These are phyloP conservation scores for Acanthurus lineatus DNA, from an alignment of 2,797 vertebrate genomes.

Conservation along the genomic window DNA sequence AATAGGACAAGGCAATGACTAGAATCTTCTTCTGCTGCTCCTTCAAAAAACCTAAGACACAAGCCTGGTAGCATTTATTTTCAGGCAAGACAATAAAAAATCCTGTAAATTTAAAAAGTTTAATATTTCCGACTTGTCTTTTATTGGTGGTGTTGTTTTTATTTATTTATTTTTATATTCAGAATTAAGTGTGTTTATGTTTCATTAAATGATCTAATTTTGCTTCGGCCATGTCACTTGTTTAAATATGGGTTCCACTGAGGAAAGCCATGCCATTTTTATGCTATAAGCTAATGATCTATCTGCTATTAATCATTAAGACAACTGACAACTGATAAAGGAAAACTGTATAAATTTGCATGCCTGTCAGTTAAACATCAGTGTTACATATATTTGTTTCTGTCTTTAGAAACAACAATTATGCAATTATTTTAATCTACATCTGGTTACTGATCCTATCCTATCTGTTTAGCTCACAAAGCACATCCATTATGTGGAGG, in stretches of 20 bases:
- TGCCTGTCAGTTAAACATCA: background rate
- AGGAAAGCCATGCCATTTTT: background rate
- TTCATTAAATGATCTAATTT: too few species aligned
- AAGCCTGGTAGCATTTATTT: background rate
- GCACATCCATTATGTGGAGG: slow-evolving; percentile 16
- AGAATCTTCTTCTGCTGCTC: background rate
- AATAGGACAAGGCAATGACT: background rate
- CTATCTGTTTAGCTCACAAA: slow-evolving; percentile 23
- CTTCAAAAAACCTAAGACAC: background rate
- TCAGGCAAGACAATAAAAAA: background rate
- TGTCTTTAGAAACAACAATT: background rate
- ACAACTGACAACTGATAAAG: background rate
- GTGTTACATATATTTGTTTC: background rate
- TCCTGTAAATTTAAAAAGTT: background rate
- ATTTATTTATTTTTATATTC: background rate
- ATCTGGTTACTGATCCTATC: slow-evolving; percentile 1
- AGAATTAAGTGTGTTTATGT: background rate
- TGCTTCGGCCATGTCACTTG: background rate
- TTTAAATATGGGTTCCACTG: background rate
- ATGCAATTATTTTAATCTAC: slow-evolving; percentile 7
- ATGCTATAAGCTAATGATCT: too few species aligned
- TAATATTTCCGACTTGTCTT: background rate
- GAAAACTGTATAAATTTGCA: background rate
- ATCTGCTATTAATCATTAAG: background rate
- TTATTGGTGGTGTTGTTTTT: background rate